Conservation (phyloP, 2,797 vertebrate genomes). For the Sebastes wilsoni region DNA sequence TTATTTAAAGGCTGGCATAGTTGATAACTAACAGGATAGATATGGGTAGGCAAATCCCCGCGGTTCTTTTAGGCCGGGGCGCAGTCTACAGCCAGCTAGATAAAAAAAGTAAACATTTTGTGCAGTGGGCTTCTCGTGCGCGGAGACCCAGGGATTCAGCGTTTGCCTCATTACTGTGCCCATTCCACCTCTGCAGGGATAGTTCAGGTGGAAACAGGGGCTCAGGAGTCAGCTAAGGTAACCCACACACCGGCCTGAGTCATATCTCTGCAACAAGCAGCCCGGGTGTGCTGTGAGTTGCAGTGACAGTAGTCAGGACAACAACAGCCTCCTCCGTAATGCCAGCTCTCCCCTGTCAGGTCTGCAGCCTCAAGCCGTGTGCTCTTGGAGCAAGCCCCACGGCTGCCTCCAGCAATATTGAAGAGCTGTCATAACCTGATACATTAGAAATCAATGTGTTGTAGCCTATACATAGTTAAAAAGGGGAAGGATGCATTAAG, state of each 20-base stretch:
- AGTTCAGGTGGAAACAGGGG: slow-evolving; percentile 48
- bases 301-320: slow-evolving; percentile 74
- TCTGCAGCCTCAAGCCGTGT: slow-evolving; percentile 50
- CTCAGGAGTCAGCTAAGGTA: slow-evolving; percentile 65
- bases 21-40: slow-evolving; percentile 50
- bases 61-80: slow-evolving; percentile 15
- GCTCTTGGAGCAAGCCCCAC: slow-evolving; percentile 38
- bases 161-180: slow-evolving; percentile 68
- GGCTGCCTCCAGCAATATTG: slow-evolving; percentile 68
- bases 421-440: slow-evolving; percentile 78
- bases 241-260: slow-evolving; percentile 59
- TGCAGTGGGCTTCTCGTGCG: slow-evolving; percentile 28
- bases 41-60: slow-evolving; percentile 22
- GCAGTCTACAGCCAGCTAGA: neutral
- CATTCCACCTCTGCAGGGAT: slow-evolving; percentile 58
- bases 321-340: slow-evolving; percentile 67
- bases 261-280: slow-evolving; percentile 47
- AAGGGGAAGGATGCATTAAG: slow-evolving; percentile 57
- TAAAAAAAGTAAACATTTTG: slow-evolving; percentile 47
- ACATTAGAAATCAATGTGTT: slow-evolving; percentile 75
- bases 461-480: slow-evolving; percentile 70
- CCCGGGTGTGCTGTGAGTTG: slow-evolving; percentile 47
- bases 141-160: slow-evolving; percentile 38
- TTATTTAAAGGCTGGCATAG: slow-evolving; percentile 54
- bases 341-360: slow-evolving; percentile 65